Conservation (phyloP, 2,888 invertebrate species). For the Cerastis leucographa region DNA sequence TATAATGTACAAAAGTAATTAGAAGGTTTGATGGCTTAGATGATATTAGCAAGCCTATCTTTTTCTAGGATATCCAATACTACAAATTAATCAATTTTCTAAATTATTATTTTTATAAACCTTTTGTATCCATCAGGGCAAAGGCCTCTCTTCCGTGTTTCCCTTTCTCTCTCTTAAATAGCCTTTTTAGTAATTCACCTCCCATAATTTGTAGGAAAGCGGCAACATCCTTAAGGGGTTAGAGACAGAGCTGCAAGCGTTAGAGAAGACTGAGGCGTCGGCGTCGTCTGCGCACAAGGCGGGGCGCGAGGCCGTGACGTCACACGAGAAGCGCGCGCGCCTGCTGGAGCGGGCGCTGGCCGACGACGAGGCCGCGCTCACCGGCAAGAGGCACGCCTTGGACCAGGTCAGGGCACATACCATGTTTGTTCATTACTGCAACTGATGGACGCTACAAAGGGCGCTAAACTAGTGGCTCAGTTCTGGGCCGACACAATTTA, state of each 20-base stretch:
- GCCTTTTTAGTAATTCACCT: background rate
- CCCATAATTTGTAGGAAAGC: constrained; percentile 88
- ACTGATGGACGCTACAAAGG: no score
- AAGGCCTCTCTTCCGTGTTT: background rate
- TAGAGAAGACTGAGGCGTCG: constrained; percentile 93
- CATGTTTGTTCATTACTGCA: no score
- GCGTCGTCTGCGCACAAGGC: constrained; percentile 91
- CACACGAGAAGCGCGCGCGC: constrained; percentile 92
- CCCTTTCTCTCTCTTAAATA: background rate
- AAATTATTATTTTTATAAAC: background rate
- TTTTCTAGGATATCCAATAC: background rate
- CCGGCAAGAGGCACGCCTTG: constrained; percentile 49
- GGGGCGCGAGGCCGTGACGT: constrained; percentile 66
- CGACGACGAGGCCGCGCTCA: constrained; percentile 92
- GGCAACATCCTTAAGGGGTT: constrained; percentile 92
- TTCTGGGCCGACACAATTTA: no score
- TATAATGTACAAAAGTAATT: background rate
- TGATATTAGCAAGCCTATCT: background rate
- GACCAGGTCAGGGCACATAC: constrained; percentile 31
- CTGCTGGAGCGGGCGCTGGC: constrained; percentile 92
- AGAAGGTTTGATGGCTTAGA: background rate
- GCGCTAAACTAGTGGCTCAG: no score
- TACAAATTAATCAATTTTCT: background rate
- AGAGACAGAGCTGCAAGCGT: constrained; percentile 91
- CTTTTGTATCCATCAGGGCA: background rate